Base-by-base conservation (phyloP, 1,140 invertebrate genomes). In the Manduca sexta region DNA sequence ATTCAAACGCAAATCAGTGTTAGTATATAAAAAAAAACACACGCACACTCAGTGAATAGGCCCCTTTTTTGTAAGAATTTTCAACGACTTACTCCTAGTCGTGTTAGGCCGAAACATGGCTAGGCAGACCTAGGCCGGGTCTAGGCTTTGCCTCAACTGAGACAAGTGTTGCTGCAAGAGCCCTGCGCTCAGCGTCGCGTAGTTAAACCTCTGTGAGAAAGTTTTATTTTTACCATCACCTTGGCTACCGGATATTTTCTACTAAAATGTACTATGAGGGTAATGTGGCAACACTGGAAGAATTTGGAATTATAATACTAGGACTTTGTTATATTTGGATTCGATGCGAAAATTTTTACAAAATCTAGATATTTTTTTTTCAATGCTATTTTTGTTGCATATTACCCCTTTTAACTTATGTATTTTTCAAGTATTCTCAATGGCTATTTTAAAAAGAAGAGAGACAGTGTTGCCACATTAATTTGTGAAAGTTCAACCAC, bases 121-220 rank as follows among this genome's bases (percentile, higher is more conserved):
- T 30, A 33, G 39, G 44, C 47, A 53, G 55, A 39, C 45, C 69
- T 76, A 78, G 50, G 59, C 63, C 55, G 69, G 69, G 55, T 76
- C 80, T 60, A 76, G 54, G 58, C 70, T 73, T 66, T 77, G 76
- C 61, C 73, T 71, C 78, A 84, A 69, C 56, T 82, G 74, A 54
- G 78, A 68, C 66, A 84, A 74, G 59, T 82, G 80, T 66, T 83
- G 80, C 74, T 84, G 84, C 79, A 86, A 77, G 40, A 84, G 74
- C 52, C 84, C 84, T 33, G 81, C 80, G 74, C 64, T 84, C 65
- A 84, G 76, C 51, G 80, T 69, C 74, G 84, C 81, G 78, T 84
- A 86, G 80, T 84, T 86, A 84, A 86, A 86, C 73, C 79, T 83
- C 81, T 86, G 81, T 56, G 75, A 75, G 66, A 74, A 62, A 64